A percentile compares a stretch with the other conserved stretches of the same genome.
phyloP scores from a whole-genome alignment of 1,140 invertebrate genomes.

The Trichonephila clavata region DNA sequence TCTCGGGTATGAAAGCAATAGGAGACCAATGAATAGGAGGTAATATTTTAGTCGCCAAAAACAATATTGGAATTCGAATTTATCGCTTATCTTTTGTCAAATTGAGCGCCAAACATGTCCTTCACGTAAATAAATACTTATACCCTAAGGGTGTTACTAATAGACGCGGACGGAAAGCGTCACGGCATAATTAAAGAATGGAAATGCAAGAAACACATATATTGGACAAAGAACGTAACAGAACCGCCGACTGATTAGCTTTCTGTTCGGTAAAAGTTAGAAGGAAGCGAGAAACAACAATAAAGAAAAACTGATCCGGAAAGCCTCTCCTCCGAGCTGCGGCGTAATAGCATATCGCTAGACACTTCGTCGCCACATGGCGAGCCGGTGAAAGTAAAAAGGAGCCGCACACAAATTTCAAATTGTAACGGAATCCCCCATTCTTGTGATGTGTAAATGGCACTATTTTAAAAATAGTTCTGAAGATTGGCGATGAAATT shows the following conservation, averaged over 20 bases:
- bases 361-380: background rate
- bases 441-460: background rate
- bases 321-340: background rate
- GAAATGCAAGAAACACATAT: background rate
- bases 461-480: background rate
- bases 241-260: background rate
- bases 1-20: background rate
- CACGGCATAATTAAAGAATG: background rate
- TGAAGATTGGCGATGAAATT: background rate
- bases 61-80: background rate
- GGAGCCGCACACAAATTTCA: background rate
- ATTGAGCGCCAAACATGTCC: background rate
- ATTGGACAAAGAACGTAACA: background rate
- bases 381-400: background rate
- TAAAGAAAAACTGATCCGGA: background rate
- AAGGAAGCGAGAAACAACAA: background rate
- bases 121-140: slow-evolving; percentile 25
- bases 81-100: background rate
- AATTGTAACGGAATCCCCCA: too few species aligned
- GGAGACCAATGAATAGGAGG: background rate
- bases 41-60: background rate
- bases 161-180: background rate
- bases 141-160: background rate
- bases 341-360: background rate
- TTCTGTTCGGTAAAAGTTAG: background rate